Conservation (phyloP, 2,797 vertebrate species). For the Hemibagrus guttatus region DNA sequence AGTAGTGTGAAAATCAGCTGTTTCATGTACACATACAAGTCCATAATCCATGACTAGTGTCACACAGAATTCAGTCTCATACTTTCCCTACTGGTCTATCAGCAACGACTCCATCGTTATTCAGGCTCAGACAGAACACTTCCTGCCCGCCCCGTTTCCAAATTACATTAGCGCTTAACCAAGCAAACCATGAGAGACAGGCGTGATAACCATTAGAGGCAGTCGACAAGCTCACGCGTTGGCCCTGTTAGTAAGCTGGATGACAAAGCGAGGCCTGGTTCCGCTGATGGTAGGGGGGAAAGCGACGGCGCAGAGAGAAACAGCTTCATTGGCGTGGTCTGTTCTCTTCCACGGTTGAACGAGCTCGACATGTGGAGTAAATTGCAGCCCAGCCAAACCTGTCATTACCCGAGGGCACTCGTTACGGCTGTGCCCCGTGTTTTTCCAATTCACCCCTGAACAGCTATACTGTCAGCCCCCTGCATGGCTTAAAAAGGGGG, state of each 20-base stretch:
- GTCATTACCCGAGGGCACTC: constrained; percentile 75
- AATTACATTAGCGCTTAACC: constrained; percentile 59
- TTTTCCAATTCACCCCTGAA: constrained; percentile 63
- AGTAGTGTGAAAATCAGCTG: not conserved
- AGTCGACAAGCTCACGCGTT: constrained; percentile 47
- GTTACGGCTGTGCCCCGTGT: constrained; percentile 62
- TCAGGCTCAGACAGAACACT: constrained; percentile 44
- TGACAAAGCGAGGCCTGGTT: constrained; percentile 18
- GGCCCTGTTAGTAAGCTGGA: constrained; percentile 56
- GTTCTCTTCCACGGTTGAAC: constrained; percentile 47
- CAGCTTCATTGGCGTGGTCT: constrained; percentile 53
- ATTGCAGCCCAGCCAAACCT: constrained; percentile 70
- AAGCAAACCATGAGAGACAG: constrained; percentile 55
- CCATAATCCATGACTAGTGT: not conserved
- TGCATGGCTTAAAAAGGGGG: constrained; percentile 59
- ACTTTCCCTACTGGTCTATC: not conserved
- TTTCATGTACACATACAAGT: not conserved
- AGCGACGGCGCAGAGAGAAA: constrained; percentile 47
- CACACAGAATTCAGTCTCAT: not conserved
- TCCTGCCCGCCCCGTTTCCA: constrained; percentile 35
- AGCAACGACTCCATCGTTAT: constrained; percentile 20
- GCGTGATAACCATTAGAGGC: constrained; percentile 51
- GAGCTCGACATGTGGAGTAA: constrained; percentile 61
- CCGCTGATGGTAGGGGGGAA: constrained; percentile 30
- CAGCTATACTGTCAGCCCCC: constrained; percentile 61